These are phyloP conservation scores for Anguilla obscura DNA, from an alignment of 2,797 vertebrate species.

Conservation along the genomic window DNA sequence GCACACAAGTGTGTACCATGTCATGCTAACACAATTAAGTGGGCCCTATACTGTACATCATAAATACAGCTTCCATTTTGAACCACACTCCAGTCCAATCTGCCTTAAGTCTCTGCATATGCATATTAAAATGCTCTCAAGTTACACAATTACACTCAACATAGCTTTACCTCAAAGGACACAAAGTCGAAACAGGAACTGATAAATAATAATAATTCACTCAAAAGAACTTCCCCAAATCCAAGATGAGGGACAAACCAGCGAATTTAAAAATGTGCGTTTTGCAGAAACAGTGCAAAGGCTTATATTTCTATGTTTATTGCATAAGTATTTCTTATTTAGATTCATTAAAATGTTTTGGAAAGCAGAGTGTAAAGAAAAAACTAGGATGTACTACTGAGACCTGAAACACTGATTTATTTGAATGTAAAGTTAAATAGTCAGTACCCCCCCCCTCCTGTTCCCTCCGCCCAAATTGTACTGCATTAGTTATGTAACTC, in stretches of 20 bases:
- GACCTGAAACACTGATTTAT: slow-evolving; percentile 52
- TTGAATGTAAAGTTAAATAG: slow-evolving; percentile 40
- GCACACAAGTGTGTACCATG: background rate
- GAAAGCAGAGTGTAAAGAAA: background rate
- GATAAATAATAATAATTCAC: background rate
- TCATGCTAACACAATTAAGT: background rate
- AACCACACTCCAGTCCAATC: background rate
- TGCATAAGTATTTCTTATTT: background rate
- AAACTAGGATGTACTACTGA: slow-evolving; percentile 17
- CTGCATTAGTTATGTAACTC: background rate
- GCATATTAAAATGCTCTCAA: background rate
- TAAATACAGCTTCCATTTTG: background rate
- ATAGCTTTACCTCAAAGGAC: background rate
- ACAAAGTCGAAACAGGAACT: background rate
- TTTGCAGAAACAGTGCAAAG: background rate
- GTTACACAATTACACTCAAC: background rate
- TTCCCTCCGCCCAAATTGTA: background rate
- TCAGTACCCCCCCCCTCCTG: slow-evolving; percentile 52
- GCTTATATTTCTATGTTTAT: background rate
- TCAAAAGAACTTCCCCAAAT: background rate
- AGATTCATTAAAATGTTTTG: background rate
- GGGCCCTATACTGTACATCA: background rate
- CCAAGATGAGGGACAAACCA: background rate
- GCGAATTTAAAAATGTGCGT: background rate
- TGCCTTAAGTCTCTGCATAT: background rate